Percentiles rank a stretch among this genome's conserved stretches.
Conservation (phyloP, 2,888 invertebrate species). For the Bombylius major region DNA sequence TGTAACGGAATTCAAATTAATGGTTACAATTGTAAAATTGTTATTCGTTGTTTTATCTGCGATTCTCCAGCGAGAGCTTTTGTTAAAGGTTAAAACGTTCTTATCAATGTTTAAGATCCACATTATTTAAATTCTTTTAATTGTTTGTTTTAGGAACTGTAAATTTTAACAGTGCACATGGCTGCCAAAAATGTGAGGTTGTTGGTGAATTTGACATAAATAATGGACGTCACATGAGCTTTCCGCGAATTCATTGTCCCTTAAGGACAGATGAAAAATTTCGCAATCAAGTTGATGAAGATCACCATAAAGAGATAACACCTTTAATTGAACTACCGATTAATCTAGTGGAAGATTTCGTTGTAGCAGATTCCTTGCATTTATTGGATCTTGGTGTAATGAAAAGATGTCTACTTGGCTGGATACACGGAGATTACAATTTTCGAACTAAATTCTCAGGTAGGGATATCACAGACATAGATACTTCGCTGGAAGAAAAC, state of each 20-base stretch:
- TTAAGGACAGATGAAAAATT: not conserved
- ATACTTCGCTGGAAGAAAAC: not conserved
- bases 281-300: not conserved
- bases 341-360: not conserved
- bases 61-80: no score
- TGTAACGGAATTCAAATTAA: not conserved
- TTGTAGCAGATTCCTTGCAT: not conserved
- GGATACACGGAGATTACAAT: not conserved
- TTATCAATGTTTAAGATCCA: not conserved
- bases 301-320: not conserved
- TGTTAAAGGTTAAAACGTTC: not conserved
- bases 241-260: not conserved
- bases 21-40: not conserved
- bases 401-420: not conserved
- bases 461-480: not conserved
- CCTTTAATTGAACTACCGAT: not conserved
- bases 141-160: not conserved
- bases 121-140: no score
- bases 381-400: not conserved
- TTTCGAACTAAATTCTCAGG: not conserved
- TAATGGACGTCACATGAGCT: not conserved
- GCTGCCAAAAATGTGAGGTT: constrained; percentile 5
- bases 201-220: constrained; percentile 6
- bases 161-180: constrained; percentile 15
- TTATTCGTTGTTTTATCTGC: not conserved